A percentile compares a stretch with the other conserved stretches of the same genome.
Conservation (phyloP, 2,888 invertebrate species). For the Hybos culiciformis region DNA sequence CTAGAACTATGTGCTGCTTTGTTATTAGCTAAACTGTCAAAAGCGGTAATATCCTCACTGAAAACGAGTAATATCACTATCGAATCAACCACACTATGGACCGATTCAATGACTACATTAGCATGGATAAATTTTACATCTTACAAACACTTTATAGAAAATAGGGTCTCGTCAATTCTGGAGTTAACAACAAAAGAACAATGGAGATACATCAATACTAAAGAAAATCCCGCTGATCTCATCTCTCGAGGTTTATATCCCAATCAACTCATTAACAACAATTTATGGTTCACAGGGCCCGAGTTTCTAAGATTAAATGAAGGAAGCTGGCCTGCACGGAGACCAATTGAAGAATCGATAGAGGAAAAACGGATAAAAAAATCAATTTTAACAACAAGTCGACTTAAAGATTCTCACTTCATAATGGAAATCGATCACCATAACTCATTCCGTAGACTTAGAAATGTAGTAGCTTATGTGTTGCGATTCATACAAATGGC, state of each 20-base stretch:
- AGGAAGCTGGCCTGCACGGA: too few relatives aligned
- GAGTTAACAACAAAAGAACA: slow-evolving; percentile 3
- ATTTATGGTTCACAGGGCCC: slow-evolving; percentile 3
- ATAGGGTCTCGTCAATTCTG: slow-evolving; percentile 7
- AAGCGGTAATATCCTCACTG: too few relatives aligned
- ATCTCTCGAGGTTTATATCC: slow-evolving; percentile 5
- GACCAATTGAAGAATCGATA: too few relatives aligned
- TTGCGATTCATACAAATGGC: not conserved
- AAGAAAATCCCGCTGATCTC: slow-evolving; percentile 8
- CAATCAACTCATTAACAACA: not conserved
- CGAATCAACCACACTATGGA: too few relatives aligned
- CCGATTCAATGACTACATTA: too few relatives aligned
- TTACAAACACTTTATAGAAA: slow-evolving; percentile 10
- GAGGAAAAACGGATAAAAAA: not conserved
- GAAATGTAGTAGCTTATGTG: not conserved
- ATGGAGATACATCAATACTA: slow-evolving; percentile 8
- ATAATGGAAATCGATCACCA: not conserved
- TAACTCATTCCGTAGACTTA: not conserved
- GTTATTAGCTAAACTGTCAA: slow-evolving; percentile 6
- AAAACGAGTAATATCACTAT: too few relatives aligned
- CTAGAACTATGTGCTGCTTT: slow-evolving; percentile 9
- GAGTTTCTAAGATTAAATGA: not conserved
- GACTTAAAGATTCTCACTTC: not conserved
- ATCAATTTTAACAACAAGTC: not conserved
- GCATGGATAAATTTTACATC: too few relatives aligned